Base-by-base conservation (phyloP, 1,140 invertebrate genomes). In the Agrypnia vestita region DNA sequence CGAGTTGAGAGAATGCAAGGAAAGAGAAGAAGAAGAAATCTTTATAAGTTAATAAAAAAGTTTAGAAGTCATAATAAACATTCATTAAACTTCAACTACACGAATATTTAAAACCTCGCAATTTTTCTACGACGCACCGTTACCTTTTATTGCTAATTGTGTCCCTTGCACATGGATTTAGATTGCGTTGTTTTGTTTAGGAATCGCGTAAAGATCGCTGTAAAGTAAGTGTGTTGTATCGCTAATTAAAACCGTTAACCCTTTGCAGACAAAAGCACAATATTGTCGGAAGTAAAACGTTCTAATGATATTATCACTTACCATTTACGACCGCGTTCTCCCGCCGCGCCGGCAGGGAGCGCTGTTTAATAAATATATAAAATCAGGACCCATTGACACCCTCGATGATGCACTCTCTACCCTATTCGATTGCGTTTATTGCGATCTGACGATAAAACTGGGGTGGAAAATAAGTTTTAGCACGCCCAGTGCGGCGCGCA, bases 311-410 rank as follows among this genome's bases (percentile, higher is more conserved):
- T 25, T 62, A 62, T 62, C 59, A 62, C 59, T 62, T 62, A 62
- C 3, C 59, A 25, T 62, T 62, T 62, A 62, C 59, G 21, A 35
- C 25, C 25, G 25, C 25, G 25, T 35, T 35, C 25, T 35, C 25
- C 59, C 19, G 59, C 19, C 25, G 11, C 19, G 17, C 19, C 21
- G 56, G 15, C 56, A 25, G 1, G 59, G 59, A 19, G 59, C 8
- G 59, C 25, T 62, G 25, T 62, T 62, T 25, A 35, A 62, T 62
- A 62, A 62, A 62, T 25, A 62, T 62, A 73, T 53, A 73, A 49
- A 73, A 73, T 73, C 69, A 73, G 19, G 19, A 25, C 69, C 69
- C 12, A 49, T 21, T 15, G 21, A 17, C 69, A n/a, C 21, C 47
- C 69, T 53, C 69, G 25, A n/a, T 25, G 15, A 53, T 53, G 25